Percentiles rank a stretch among this genome's conserved stretches.
These are phyloP conservation scores for Leptonema lineaticorne DNA, from an alignment of 1,140 invertebrate genomes.

Conservation along the genomic window DNA sequence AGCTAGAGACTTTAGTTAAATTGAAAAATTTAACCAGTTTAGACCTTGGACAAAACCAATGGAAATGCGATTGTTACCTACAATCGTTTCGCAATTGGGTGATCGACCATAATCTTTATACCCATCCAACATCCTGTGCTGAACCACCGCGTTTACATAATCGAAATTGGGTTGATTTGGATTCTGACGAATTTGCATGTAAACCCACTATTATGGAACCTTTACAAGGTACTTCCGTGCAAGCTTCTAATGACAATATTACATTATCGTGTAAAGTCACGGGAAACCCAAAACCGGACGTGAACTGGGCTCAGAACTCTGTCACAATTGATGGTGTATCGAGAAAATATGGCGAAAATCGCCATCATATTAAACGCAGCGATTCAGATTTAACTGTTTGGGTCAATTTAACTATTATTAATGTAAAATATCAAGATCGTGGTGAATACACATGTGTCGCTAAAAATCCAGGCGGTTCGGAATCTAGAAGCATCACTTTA, in stretches of 20 bases:
- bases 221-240: conserved; percentile 54
- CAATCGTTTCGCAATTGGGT: conserved; percentile 77
- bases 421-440: conserved; percentile 71
- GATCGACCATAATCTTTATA: conserved; percentile 69
- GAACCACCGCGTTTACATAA: conserved; percentile 67
- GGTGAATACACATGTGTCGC: conserved; percentile 88
- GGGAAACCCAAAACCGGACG: conserved; percentile 74
- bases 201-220: conserved; percentile 69
- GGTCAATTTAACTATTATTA: conserved; percentile 76
- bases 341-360: conserved; percentile 57
- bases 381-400: conserved; percentile 57
- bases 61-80: conserved; percentile 85
- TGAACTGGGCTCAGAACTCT: conserved; percentile 71
- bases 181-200: conserved; percentile 80
- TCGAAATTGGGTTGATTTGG: conserved; percentile 70
- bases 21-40: conserved; percentile 69
- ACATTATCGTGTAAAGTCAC: conserved; percentile 75
- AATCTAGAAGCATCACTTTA: conserved; percentile 72
- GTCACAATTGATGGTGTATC: conserved; percentile 60
- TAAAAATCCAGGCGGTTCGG: conserved; percentile 79
- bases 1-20: conserved; percentile 60
- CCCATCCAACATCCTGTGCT: conserved; percentile 67
- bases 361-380: conserved; percentile 56
- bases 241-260: conserved; percentile 66
- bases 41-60: conserved; percentile 78